Conservation (phyloP, 2,797 vertebrate genomes). For the Diplodus sargus region DNA sequence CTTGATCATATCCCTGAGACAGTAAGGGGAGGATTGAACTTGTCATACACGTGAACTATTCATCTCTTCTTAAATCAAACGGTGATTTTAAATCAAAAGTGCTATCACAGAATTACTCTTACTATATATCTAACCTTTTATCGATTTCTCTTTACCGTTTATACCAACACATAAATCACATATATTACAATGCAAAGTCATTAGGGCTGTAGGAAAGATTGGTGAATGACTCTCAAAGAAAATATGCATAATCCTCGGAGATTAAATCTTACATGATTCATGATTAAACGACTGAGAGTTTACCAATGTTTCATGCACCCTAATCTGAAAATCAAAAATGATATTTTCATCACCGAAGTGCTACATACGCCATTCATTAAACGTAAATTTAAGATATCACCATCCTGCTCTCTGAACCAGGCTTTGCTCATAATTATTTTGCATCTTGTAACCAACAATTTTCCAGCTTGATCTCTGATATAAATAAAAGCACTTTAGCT, state of each 20-base stretch:
- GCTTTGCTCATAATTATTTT: slow-evolving; percentile 10
- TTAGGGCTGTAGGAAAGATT: slow-evolving; percentile 39
- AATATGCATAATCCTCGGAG: slow-evolving; percentile 2
- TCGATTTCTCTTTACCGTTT: slow-evolving; percentile 22
- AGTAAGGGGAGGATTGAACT: slow-evolving; percentile 21
- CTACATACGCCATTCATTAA: slow-evolving; percentile 19
- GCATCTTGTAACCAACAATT: slow-evolving; percentile 15
- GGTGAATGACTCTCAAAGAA: slow-evolving; percentile 28
- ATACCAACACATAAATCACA: slow-evolving; percentile 43
- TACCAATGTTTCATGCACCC: slow-evolving; percentile 50
- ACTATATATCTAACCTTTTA: slow-evolving; percentile 18
- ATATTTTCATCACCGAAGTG: slow-evolving; percentile 31
- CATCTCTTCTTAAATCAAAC: slow-evolving; percentile 39
- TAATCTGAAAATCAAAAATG: slow-evolving; percentile 1
- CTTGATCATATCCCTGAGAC: slow-evolving; percentile 78
- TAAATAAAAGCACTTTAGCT: slow-evolving; percentile 55
- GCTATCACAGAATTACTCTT: slow-evolving; percentile 49
- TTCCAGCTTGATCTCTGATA: slow-evolving; percentile 31
- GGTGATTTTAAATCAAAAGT: slow-evolving; percentile 60
- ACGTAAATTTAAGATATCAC: slow-evolving; percentile 25
- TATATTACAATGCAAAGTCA: slow-evolving; percentile 23
- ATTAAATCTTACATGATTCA: slow-evolving; percentile 17
- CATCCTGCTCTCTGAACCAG: slow-evolving; percentile 13
- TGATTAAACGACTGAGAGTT: slow-evolving; percentile 25
- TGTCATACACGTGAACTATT: slow-evolving; percentile 2